Conservation (phyloP, 2,797 vertebrate genomes). For the Takifugu ocellatus region DNA sequence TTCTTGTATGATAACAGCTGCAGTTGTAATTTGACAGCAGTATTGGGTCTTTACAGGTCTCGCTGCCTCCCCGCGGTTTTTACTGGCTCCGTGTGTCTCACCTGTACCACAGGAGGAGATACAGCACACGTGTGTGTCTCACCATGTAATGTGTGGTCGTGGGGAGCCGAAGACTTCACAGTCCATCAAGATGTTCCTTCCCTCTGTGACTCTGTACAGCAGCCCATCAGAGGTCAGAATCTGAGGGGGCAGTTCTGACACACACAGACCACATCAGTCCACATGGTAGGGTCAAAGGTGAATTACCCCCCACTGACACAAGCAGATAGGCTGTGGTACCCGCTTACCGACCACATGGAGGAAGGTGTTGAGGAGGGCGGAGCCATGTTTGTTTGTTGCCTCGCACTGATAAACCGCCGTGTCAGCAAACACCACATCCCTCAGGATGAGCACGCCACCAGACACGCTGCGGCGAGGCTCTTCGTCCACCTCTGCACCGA, state of each 20-base stretch:
- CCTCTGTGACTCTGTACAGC: slow-evolving; percentile 72
- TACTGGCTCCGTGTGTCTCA: no score
- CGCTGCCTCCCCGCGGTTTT: no score
- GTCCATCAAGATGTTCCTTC: slow-evolving; percentile 59
- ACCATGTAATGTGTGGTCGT: slow-evolving; percentile 80
- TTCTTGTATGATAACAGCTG: no score
- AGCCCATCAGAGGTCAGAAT: slow-evolving; percentile 77
- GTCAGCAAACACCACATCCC: slow-evolving; percentile 68
- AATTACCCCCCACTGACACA: neutral
- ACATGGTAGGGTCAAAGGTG: neutral
- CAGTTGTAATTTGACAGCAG: no score
- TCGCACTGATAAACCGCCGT: slow-evolving; percentile 88
- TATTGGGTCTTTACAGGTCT: no score
- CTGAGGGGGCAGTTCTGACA: slow-evolving; percentile 82
- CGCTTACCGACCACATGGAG: slow-evolving; percentile 79
- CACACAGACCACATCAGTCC: neutral
- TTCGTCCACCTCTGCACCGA: slow-evolving; percentile 60
- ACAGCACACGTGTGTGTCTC: slow-evolving; percentile 40
- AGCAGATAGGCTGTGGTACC: neutral
- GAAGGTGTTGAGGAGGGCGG: slow-evolving; percentile 79
- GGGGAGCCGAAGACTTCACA: slow-evolving; percentile 85
- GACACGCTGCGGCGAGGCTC: slow-evolving; percentile 60
- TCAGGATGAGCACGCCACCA: slow-evolving; percentile 69
- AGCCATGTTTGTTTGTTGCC: slow-evolving; percentile 80
- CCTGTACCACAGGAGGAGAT: neutral